Conservation (phyloP, 2,888 invertebrate genomes). For the Aelia acuminata region DNA sequence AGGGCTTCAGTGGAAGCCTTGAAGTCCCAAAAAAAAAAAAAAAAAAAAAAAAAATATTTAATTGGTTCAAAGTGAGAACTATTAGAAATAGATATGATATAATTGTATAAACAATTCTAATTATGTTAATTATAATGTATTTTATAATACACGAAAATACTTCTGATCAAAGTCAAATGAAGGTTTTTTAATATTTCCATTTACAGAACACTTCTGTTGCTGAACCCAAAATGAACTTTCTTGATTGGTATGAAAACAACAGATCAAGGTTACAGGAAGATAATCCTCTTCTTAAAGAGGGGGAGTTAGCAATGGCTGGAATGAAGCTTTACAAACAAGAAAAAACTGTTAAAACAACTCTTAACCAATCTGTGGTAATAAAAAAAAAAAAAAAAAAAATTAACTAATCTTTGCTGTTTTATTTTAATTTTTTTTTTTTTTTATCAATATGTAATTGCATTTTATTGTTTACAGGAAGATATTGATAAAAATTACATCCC, state of each 20-base stretch:
- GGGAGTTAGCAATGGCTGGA: constrained; percentile 63
- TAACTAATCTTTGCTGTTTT: too few species aligned
- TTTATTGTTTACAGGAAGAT: constrained; percentile 49
- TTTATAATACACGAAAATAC: too few species aligned
- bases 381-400: too few species aligned
- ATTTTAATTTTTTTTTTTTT: background rate
- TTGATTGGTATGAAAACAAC: constrained; percentile 64
- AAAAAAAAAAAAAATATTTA: too few species aligned
- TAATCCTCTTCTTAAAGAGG: constrained; percentile 63
- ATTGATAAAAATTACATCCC: constrained; percentile 20
- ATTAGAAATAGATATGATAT: too few species aligned
- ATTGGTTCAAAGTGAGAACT: too few species aligned
- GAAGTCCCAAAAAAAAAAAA: too few species aligned
- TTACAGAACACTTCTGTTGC: constrained; percentile 13
- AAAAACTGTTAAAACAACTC: constrained; percentile 38
- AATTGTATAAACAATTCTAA: too few species aligned
- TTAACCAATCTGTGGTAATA: constrained; percentile 42
- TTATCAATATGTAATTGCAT: background rate
- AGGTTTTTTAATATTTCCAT: too few species aligned
- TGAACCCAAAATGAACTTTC: constrained; percentile 59
- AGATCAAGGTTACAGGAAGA: constrained; percentile 60
- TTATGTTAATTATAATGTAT: too few species aligned
- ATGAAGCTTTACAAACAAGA: constrained; percentile 62
- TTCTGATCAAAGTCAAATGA: too few species aligned
- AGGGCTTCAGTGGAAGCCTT: too few species aligned